A percentile compares a stretch with the other conserved stretches of the same genome.
phyloP scores from a whole-genome alignment of 2,888 invertebrate genomes.

The Lochmaea crataegi region DNA sequence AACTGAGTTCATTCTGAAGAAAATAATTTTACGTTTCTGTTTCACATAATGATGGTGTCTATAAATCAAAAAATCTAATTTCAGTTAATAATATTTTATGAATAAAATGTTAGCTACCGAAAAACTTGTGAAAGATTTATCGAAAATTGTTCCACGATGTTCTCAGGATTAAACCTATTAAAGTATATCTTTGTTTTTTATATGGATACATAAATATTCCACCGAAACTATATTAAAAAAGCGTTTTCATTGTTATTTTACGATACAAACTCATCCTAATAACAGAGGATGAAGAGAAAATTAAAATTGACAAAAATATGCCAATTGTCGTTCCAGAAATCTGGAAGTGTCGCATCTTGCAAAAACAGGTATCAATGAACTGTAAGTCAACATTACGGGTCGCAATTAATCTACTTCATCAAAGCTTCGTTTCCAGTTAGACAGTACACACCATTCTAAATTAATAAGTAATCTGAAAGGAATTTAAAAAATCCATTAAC shows the following conservation, averaged over 20 bases:
- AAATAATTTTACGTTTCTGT: constrained; percentile 29
- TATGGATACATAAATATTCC: not conserved
- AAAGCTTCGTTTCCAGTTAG: too few species aligned
- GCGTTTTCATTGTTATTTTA: too few species aligned
- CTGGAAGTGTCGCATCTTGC: too few species aligned
- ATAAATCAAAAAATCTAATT: constrained; percentile 44
- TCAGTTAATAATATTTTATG: constrained; percentile 37
- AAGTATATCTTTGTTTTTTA: constrained; percentile 28
- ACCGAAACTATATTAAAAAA: not conserved
- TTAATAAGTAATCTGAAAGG: too few species aligned
- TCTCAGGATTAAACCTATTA: constrained; percentile 33
- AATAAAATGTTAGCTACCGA: constrained; percentile 43
- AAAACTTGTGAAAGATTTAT: constrained; percentile 35
- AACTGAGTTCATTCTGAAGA: constrained; percentile 6
- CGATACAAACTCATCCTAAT: not conserved
- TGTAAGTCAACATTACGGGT: too few species aligned
- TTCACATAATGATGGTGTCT: constrained; percentile 35
- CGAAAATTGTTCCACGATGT: constrained; percentile 27
- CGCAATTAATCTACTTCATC: too few species aligned
- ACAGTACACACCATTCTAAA: too few species aligned
- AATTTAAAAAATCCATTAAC: too few species aligned
- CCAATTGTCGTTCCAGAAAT: too few species aligned
- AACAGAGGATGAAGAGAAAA: not conserved
- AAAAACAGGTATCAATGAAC: too few species aligned
- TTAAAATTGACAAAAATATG: too few species aligned